Evolutionary conservation across 1,140 invertebrate species (phyloP).

Genomic region (Polypedilum pembai): DNA sequence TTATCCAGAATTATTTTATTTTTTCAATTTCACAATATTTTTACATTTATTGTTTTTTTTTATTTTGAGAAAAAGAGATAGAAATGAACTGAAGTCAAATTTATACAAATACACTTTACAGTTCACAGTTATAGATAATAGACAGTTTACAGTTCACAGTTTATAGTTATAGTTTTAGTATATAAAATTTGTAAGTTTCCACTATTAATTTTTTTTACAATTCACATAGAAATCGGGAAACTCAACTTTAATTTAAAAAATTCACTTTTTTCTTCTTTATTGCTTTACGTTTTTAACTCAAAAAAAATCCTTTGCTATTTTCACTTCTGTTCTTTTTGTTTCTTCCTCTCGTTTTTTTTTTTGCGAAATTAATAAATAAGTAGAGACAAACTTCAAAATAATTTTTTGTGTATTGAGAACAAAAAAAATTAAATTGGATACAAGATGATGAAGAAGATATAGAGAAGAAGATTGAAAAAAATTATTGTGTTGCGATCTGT

Average conservation of each 20-base stretch:
- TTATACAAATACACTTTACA: constrained; percentile 9
- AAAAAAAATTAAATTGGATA: constrained; percentile 10
- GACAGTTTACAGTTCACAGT: neutral
- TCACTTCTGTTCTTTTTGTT: neutral
- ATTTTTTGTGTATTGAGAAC: neutral
- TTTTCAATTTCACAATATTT: neutral
- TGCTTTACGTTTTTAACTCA: neutral
- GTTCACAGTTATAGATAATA: neutral
- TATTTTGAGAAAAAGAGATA: neutral
- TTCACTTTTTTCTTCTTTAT: neutral
- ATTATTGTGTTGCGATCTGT: neutral
- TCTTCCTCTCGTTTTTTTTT: neutral
- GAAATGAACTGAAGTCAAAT: neutral
- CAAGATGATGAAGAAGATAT: constrained; percentile 28
- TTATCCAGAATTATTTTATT: neutral
- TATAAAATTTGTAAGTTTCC: neutral
- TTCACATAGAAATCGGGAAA: constrained; percentile 13
- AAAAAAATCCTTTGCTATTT: neutral
- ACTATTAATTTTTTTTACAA: neutral
- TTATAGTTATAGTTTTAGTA: neutral
- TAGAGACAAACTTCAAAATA: neutral
- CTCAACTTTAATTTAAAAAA: constrained; percentile 9
- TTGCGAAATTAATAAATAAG: neutral
- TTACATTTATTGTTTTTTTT: neutral
- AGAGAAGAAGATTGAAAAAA: constrained; percentile 27